Base-by-base conservation (phyloP, 2,888 invertebrate genomes). In the Electrophaes corylata region DNA sequence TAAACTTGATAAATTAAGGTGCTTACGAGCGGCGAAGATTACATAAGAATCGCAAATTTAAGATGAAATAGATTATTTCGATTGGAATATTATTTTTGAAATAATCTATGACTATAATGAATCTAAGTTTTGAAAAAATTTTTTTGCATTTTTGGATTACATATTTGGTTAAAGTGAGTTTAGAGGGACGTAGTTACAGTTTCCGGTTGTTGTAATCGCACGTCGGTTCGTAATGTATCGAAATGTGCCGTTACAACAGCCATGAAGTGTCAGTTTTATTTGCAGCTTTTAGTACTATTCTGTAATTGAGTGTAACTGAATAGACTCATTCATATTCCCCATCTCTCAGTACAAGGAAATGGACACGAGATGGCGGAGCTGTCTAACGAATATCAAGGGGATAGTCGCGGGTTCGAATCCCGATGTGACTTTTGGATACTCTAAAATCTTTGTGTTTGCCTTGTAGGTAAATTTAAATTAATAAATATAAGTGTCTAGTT, bases 401-500 rank as follows among this genome's bases (percentile, higher is more conserved):
- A 29, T 2, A 10, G 10, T 29, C 10, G 26, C 10, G 26, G 26
- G 26, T 29, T 29, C 26, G 26, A 29, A 29, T 29, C 26, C 26
- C 26, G 8, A 29, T 10, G 26, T 10, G 8, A 29, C 4, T 8
- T 29, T 29, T 10, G 10, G 26, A 29, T 29, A 10, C 26, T 1
- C n/a, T n/a, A n/a, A 29, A 10, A 29, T 29, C 26, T 8, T 29
- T 20, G 20, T 23, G 23, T 23, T 23, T 23, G 6, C 23, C 23
- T 23, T 4, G 2, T 5, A 23, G 23, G 23, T 23, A 6, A 23
- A 23, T 29, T 6, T 10, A 6, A 10, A 37, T 3, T 16, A 10
- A 16, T 37, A 37, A 16, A 29, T 29, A 29, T 29, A 29, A 55
- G 33, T 48, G 11, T 31, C 3, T 44, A 60, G 56, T 57, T 57